Conservation (phyloP, 2,888 invertebrate species). For the Palloptera scutellata region DNA sequence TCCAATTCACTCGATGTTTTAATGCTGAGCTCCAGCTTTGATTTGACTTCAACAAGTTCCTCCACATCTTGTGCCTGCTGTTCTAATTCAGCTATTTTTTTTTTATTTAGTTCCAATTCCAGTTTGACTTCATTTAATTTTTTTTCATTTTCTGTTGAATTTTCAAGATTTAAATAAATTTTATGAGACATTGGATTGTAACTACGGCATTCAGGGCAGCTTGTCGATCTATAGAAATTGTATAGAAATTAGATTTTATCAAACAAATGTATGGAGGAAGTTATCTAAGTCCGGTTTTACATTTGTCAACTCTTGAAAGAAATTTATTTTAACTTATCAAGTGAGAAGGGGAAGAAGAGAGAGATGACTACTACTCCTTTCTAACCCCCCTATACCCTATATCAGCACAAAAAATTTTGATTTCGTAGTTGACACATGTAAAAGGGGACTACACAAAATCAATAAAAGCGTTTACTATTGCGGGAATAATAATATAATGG, state of each 20-base stretch:
- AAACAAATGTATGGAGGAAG: neutral
- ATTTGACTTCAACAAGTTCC: slow-evolving; percentile 10
- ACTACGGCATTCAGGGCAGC: slow-evolving; percentile 49
- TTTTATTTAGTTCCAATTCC: slow-evolving; percentile 14
- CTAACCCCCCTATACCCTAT: too few species aligned
- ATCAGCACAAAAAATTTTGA: too few species aligned
- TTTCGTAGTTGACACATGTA: too few species aligned
- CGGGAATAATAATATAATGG: too few species aligned
- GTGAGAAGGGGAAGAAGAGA: too few species aligned
- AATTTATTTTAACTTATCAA: too few species aligned
- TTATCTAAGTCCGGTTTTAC: too few species aligned
- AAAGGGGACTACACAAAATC: too few species aligned
- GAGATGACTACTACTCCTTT: too few species aligned
- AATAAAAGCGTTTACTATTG: too few species aligned
- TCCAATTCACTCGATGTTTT: slow-evolving; percentile 21
- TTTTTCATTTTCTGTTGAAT: slow-evolving; percentile 10
- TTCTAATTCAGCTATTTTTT: slow-evolving; percentile 40
- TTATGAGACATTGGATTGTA: slow-evolving; percentile 33
- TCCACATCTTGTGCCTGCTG: slow-evolving; percentile 19
- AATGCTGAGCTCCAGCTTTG: slow-evolving; percentile 13
- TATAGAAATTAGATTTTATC: too few species aligned
- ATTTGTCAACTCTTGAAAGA: too few species aligned
- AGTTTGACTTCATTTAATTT: slow-evolving; percentile 10
- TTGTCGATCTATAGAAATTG: slow-evolving; percentile 40
- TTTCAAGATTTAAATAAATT: slow-evolving; percentile 47